A percentile compares a stretch with the other conserved stretches of the same genome.
These are phyloP conservation scores for Syngnathus typhle DNA, from an alignment of 2,113 vertebrate genomes.

Conservation along the genomic window DNA sequence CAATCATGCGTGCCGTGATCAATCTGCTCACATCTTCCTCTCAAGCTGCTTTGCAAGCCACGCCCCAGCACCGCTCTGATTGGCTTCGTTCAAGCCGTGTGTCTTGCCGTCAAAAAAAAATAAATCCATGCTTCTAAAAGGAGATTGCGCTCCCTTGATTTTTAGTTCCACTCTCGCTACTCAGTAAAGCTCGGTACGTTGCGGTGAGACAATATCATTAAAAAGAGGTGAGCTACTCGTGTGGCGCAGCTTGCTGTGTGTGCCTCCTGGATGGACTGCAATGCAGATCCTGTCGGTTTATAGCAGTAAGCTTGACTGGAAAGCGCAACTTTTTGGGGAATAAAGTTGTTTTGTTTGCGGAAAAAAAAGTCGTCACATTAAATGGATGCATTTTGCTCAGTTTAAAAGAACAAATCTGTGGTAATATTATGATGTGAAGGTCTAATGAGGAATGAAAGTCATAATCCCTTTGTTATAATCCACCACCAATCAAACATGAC, in stretches of 20 bases:
- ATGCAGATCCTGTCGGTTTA: conserved; percentile 12
- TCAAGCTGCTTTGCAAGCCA: conserved; percentile 45
- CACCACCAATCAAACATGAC: too few relatives aligned
- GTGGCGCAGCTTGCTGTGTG: conserved; percentile 57
- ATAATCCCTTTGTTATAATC: too few relatives aligned
- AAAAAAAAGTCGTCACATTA: too few relatives aligned
- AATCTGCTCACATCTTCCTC: conserved; percentile 53
- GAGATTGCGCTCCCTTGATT: conserved; percentile 16
- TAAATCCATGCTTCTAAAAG: not conserved
- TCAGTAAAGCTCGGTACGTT: conserved; percentile 45
- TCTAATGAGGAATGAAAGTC: too few relatives aligned
- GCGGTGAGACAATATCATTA: conserved; percentile 41
- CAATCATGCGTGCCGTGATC: conserved; percentile 59
- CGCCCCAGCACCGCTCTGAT: conserved; percentile 27
- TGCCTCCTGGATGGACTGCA: conserved; percentile 46
- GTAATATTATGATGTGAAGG: too few relatives aligned
- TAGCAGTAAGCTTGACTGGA: not conserved
- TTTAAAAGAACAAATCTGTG: too few relatives aligned
- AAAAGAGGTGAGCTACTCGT: conserved; percentile 59
- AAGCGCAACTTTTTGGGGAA: not conserved
- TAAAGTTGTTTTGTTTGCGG: too few relatives aligned
- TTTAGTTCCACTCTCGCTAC: conserved; percentile 12
- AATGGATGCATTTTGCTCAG: too few relatives aligned
- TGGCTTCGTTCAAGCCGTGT: conserved; percentile 37
- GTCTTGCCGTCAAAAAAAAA: conserved; percentile 23